These are phyloP conservation scores for Oncopeltus fasciatus DNA, from an alignment of 1,140 invertebrate species.

Conservation along the genomic window DNA sequence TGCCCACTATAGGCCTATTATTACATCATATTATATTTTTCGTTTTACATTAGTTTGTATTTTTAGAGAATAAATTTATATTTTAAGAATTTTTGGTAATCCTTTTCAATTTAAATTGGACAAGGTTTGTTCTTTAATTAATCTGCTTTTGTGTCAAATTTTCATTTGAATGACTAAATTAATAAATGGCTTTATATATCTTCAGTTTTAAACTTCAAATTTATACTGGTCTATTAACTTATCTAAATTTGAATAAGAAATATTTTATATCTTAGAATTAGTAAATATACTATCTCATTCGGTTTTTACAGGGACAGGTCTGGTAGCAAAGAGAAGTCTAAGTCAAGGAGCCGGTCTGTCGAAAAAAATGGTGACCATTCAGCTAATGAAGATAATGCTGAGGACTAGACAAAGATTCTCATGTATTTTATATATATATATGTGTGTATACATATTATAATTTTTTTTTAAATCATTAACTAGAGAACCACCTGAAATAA, in stretches of 20 bases:
- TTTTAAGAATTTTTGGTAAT: too few species aligned
- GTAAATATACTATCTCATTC: not conserved
- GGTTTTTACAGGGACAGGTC: conserved; percentile 31
- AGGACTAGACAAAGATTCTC: not conserved
- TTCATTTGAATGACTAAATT: too few species aligned
- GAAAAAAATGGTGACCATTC: conserved; percentile 41
- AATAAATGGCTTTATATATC: too few species aligned
- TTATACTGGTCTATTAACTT: not conserved
- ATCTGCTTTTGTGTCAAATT: too few species aligned
- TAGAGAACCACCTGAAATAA: not conserved
- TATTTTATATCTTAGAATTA: not conserved
- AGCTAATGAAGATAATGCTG: conserved; percentile 7
- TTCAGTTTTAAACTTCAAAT: not conserved
- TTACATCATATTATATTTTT: too few species aligned
- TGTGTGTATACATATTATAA: not conserved
- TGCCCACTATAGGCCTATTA: too few species aligned
- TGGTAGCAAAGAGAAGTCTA: conserved; percentile 38
- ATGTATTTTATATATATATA: not conserved
- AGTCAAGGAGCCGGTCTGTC: conserved; percentile 36
- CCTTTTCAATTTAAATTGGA: too few species aligned
- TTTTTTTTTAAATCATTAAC: not conserved
- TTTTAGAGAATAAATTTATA: too few species aligned
- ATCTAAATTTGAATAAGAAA: not conserved
- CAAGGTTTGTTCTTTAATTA: too few species aligned
- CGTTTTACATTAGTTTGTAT: too few species aligned